Evolutionary conservation across 2,797 vertebrate species (phyloP).

Genomic region (Crossoptilon crossoptilon): DNA sequence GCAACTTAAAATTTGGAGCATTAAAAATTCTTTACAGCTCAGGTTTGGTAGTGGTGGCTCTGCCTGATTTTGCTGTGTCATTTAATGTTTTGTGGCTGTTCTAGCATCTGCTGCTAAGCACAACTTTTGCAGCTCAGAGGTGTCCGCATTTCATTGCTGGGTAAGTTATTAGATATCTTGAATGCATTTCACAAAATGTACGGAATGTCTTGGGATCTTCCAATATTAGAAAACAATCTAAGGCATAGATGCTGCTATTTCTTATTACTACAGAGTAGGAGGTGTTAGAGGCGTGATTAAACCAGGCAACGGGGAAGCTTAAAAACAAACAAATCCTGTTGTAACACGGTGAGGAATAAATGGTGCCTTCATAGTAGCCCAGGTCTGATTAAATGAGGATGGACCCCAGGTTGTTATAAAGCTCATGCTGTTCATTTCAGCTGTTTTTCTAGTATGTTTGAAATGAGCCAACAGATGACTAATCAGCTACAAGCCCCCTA

Average conservation of each 20-base stretch:
- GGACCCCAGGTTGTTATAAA: background rate
- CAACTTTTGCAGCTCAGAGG: background rate
- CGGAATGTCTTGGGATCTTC: background rate
- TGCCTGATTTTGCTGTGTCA: background rate
- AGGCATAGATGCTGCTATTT: background rate
- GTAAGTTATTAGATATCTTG: background rate
- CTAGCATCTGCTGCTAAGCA: background rate
- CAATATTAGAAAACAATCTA: background rate
- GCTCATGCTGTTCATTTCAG: background rate
- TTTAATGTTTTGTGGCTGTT: background rate
- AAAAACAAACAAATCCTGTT: background rate
- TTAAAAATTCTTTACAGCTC: background rate
- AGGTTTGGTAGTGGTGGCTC: background rate
- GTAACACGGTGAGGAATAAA: background rate
- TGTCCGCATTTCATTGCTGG: background rate
- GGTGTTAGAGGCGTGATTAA: background rate
- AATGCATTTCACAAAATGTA: background rate
- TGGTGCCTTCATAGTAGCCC: background rate
- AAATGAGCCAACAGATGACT: conserved; percentile 16
- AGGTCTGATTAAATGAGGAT: background rate
- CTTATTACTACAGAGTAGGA: background rate
- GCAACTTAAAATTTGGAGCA: background rate
- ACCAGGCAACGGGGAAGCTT: background rate
- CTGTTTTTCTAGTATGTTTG: background rate
- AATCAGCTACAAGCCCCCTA: conserved; percentile 4